Evolutionary conservation across 2,888 invertebrate species (phyloP).

Genomic region (Drosophila yooni): DNA sequence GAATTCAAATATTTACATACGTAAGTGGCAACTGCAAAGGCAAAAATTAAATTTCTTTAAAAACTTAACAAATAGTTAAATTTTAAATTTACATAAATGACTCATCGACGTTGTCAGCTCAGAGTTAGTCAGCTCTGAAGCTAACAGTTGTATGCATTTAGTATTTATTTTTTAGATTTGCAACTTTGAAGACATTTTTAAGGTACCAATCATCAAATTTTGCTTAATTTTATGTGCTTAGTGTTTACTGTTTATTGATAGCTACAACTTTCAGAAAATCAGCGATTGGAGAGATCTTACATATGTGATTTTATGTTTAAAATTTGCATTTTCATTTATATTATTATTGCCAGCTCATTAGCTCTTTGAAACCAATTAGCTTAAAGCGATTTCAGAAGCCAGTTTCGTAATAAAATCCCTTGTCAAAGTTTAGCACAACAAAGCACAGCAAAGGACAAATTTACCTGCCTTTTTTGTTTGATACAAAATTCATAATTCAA

Average conservation of each 20-base stretch:
- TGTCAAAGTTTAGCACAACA: constrained; percentile 39
- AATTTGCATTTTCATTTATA: neutral
- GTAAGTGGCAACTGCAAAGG: constrained; percentile 32
- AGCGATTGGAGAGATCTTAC: neutral
- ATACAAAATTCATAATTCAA: constrained; percentile 47
- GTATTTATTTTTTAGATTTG: neutral
- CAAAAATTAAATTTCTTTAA: neutral
- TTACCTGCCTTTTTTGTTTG: constrained; percentile 1
- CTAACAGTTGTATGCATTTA: neutral
- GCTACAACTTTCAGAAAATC: neutral
- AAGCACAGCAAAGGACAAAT: constrained; percentile 19
- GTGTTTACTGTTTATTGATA: neutral
- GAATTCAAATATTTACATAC: neutral
- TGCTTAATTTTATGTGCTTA: neutral
- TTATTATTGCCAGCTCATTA: constrained; percentile 7
- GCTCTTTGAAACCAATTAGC: constrained; percentile 55
- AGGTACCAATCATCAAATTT: neutral
- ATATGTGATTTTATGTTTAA: neutral
- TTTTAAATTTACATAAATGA: constrained; percentile 31
- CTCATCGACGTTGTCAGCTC: constrained; percentile 27
- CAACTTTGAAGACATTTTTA: neutral
- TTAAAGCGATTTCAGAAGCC: constrained; percentile 40
- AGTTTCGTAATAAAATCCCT: constrained; percentile 42
- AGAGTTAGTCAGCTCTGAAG: constrained; percentile 20
- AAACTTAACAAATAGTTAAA: constrained; percentile 1